Conservation (phyloP, 53 echinoderm and acorn worm genomes). For the Patiria pectinifera region DNA sequence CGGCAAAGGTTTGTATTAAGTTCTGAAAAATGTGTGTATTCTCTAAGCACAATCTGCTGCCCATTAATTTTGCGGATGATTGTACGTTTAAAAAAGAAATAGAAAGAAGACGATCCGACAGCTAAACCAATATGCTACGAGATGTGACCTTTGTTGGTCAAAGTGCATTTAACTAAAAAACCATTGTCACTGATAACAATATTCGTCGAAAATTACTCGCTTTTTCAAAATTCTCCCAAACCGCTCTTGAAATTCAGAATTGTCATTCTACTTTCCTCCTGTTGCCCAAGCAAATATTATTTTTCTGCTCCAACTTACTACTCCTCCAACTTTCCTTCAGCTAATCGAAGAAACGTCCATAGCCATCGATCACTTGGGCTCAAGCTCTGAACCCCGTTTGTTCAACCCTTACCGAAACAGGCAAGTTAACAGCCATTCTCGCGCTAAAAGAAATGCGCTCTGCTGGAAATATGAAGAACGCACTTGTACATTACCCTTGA, state of each 20-base stretch:
- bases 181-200: no score
- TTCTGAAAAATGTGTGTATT: no score
- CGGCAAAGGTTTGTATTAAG: no score
- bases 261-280: not conserved
- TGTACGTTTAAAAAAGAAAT: no score
- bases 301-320: not conserved
- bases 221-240: not conserved
- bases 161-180: no score
- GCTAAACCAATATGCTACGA: no score
- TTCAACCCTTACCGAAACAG: not conserved
- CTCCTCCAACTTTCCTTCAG: constrained; percentile 1
- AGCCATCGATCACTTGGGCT: not conserved
- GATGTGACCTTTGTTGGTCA: no score
- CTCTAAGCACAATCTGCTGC: no score
- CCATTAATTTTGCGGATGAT: no score
- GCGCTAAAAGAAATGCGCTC: not conserved
- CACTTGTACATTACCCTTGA: not conserved
- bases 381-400: not conserved
- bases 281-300: not conserved
- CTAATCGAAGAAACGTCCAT: not conserved
- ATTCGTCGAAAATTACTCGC: no score
- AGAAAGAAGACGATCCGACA: no score
- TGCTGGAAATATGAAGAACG: not conserved
- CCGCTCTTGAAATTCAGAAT: not conserved
- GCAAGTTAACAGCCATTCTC: not conserved